Conservation (phyloP, 2,888 invertebrate genomes). For the Limnephilus rhombicus region DNA sequence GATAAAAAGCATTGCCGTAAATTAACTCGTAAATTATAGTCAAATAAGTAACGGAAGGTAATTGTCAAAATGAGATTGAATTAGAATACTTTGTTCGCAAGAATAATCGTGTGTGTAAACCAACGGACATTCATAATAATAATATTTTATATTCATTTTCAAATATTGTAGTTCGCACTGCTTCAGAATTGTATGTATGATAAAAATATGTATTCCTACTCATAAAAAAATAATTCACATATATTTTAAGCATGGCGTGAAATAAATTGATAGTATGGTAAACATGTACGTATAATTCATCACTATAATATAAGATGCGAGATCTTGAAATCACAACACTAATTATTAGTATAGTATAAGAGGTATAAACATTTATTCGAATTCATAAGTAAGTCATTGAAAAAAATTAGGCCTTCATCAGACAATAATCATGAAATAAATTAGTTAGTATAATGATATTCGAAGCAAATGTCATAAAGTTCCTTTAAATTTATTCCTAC, state of each 20-base stretch:
- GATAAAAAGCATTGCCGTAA: background rate
- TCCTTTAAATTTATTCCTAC: background rate
- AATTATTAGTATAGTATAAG: background rate
- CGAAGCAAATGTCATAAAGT: background rate
- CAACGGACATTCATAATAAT: slow-evolving; percentile 61
- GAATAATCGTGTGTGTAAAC: slow-evolving; percentile 63
- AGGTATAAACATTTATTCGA: background rate
- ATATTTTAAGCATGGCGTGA: background rate
- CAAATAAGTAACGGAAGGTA: background rate
- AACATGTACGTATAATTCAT: background rate
- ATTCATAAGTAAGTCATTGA: background rate
- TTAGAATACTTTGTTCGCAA: slow-evolving; percentile 41
- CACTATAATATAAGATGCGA: background rate
- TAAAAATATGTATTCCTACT: background rate
- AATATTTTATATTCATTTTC: background rate
- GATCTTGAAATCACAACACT: background rate
- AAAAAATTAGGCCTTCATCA: background rate
- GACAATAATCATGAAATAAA: background rate
- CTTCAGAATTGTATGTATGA: background rate
- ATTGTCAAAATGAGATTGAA: background rate
- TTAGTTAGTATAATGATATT: background rate
- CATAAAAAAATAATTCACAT: background rate
- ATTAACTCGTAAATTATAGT: background rate
- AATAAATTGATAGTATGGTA: background rate
- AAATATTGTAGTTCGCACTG: background rate